phyloP scores from a whole-genome alignment of 2,113 vertebrate species.

The Ursus arctos region DNA sequence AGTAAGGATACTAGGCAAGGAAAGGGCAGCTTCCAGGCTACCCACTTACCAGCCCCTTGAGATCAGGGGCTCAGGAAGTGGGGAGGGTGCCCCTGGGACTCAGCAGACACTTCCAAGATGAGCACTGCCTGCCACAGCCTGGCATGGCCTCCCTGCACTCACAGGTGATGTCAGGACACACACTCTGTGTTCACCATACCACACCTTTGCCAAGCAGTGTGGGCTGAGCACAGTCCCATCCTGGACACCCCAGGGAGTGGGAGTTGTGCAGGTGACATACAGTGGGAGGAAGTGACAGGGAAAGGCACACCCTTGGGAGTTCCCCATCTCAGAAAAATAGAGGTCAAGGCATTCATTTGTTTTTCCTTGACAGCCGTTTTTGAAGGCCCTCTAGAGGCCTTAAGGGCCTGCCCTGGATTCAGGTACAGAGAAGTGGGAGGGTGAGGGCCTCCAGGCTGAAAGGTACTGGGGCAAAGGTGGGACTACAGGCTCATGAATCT shows the following conservation, averaged over 20 bases:
- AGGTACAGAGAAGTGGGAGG: too few species aligned
- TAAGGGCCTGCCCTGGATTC: not conserved
- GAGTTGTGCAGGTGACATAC: not conserved
- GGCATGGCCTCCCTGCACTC: not conserved
- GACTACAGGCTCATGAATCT: not conserved
- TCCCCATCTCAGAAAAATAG: not conserved
- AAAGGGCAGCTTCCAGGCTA: not conserved
- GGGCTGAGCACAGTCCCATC: not conserved
- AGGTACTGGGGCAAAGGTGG: not conserved
- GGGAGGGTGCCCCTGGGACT: not conserved
- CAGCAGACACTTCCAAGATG: not conserved
- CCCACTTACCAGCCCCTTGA: not conserved
- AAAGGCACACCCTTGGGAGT: constrained; percentile 46
- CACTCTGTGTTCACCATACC: not conserved
- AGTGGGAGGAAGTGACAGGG: not conserved
- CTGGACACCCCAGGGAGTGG: not conserved
- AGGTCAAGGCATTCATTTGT: constrained; percentile 31
- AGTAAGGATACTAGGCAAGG: not conserved
- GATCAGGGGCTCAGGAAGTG: not conserved
- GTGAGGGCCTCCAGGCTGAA: not conserved
- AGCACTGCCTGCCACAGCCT: not conserved
- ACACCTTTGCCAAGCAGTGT: not conserved
- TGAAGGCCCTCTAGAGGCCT: not conserved
- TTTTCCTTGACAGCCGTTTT: not conserved
- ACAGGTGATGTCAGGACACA: not conserved